Evolutionary conservation across 2,888 invertebrate genomes (phyloP).

Genomic region (Drosophila koepferae): DNA sequence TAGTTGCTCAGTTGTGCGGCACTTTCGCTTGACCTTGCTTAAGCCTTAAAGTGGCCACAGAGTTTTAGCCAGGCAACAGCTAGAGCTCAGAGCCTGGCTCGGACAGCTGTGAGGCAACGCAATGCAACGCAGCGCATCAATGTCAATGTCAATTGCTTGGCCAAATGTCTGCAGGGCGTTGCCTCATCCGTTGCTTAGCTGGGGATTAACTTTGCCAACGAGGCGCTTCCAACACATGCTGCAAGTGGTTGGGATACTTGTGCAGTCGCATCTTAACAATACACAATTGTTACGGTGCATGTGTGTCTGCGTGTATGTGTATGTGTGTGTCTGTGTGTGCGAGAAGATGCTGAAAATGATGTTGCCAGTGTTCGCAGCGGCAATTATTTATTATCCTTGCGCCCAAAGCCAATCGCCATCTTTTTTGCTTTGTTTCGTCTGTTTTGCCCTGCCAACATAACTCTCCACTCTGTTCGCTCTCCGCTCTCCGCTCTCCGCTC

Average conservation of each 20-base stretch:
- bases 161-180: conserved; percentile 67
- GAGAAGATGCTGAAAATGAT: conserved; percentile 61
- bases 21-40: conserved; percentile 71
- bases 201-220: conserved; percentile 65
- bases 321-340: neutral
- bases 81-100: neutral
- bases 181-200: conserved; percentile 65
- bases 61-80: conserved; percentile 43
- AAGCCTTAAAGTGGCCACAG: conserved; percentile 50
- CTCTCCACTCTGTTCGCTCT: conserved; percentile 20
- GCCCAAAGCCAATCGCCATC: conserved; percentile 66
- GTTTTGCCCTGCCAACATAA: conserved; percentile 59
- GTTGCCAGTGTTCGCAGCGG: conserved; percentile 62
- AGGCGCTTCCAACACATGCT: conserved; percentile 64
- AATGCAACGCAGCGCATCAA: conserved; percentile 51
- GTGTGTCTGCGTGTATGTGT: neutral
- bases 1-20: conserved; percentile 24
- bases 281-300: neutral
- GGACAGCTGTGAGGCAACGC: conserved; percentile 35
- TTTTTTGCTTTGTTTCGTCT: conserved; percentile 36
- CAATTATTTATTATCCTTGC: conserved; percentile 77
- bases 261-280: conserved; percentile 21
- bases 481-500: conserved; percentile 8
- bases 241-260: conserved; percentile 60
- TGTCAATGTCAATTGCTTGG: conserved; percentile 66